Evolutionary conservation across 1,140 invertebrate species (phyloP).

Genomic region (Diprion similis): DNA sequence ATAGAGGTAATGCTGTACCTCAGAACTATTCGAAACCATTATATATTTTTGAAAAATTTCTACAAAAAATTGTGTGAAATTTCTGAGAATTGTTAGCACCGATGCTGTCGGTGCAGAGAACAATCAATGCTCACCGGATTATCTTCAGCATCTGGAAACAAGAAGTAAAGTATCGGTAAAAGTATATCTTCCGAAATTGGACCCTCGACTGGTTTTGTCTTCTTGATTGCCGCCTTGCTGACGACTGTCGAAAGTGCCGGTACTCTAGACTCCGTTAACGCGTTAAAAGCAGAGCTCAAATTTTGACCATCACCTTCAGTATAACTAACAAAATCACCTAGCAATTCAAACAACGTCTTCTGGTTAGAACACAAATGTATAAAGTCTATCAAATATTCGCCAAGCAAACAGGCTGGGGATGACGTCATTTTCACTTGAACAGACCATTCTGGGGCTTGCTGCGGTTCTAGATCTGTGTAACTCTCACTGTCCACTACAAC

Average conservation of each 20-base stretch:
- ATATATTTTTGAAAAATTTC: too few relatives aligned
- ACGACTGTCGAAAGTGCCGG: slow-evolving; percentile 64
- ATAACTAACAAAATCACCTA: slow-evolving; percentile 63
- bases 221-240: slow-evolving; percentile 54
- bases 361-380: slow-evolving; percentile 58
- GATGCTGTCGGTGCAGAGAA: not conserved
- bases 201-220: slow-evolving; percentile 65
- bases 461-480: slow-evolving; percentile 87
- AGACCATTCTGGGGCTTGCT: slow-evolving; percentile 83
- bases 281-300: slow-evolving; percentile 59
- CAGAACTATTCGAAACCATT: too few relatives aligned
- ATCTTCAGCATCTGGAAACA: slow-evolving; percentile 89
- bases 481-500: slow-evolving; percentile 86
- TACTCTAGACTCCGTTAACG: slow-evolving; percentile 66
- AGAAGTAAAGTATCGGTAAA: slow-evolving; percentile 79
- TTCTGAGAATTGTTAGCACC: too few relatives aligned
- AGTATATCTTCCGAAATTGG: slow-evolving; percentile 80
- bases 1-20: too few relatives aligned
- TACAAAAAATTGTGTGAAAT: too few relatives aligned
- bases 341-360: slow-evolving; percentile 63
- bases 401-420: slow-evolving; percentile 70
- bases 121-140: slow-evolving; percentile 54
- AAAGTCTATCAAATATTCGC: slow-evolving; percentile 69
- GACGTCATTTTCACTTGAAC: slow-evolving; percentile 68
- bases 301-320: slow-evolving; percentile 44